A percentile compares a stretch with the other conserved stretches of the same genome.
Evolutionary conservation across 2,797 vertebrate genomes (phyloP).

Genomic region (Brachyalestes nurse): DNA sequence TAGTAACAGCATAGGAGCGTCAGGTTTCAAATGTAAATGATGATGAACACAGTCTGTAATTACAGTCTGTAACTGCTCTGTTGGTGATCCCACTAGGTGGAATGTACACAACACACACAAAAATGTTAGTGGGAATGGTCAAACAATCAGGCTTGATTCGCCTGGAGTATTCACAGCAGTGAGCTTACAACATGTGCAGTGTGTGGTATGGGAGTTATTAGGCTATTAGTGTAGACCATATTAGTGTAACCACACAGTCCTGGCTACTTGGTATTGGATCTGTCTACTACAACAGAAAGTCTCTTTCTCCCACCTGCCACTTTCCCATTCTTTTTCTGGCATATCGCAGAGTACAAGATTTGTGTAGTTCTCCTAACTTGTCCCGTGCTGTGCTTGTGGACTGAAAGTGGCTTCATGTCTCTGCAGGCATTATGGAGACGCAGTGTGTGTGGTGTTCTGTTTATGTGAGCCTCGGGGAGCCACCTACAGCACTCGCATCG

Average conservation of each 20-base stretch:
- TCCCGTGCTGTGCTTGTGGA: background rate
- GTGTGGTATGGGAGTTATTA: background rate
- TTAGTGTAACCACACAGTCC: background rate
- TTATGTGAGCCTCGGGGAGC: constrained; percentile 29
- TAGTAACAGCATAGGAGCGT: too few relatives aligned
- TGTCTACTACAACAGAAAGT: background rate
- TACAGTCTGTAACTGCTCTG: constrained; percentile 10
- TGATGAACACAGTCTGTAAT: too few relatives aligned
- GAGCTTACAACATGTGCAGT: constrained; percentile 6
- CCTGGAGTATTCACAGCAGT: constrained; percentile 23
- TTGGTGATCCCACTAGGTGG: constrained; percentile 4
- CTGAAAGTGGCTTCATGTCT: constrained; percentile 69
- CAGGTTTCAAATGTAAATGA: too few relatives aligned
- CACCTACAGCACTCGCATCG: constrained; percentile 72
- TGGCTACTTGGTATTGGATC: background rate
- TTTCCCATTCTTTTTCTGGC: background rate
- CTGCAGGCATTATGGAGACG: constrained; percentile 57
- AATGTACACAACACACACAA: constrained; percentile 14
- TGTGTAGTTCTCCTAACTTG: background rate
- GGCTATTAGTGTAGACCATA: background rate
- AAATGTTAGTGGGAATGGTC: constrained; percentile 9
- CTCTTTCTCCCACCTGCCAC: background rate
- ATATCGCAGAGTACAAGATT: background rate
- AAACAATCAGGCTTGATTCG: constrained; percentile 16
- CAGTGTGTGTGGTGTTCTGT: constrained; percentile 25